phyloP scores from a whole-genome alignment of 92 coral and sea anemone species.

The Micromussa lordhowensis region DNA sequence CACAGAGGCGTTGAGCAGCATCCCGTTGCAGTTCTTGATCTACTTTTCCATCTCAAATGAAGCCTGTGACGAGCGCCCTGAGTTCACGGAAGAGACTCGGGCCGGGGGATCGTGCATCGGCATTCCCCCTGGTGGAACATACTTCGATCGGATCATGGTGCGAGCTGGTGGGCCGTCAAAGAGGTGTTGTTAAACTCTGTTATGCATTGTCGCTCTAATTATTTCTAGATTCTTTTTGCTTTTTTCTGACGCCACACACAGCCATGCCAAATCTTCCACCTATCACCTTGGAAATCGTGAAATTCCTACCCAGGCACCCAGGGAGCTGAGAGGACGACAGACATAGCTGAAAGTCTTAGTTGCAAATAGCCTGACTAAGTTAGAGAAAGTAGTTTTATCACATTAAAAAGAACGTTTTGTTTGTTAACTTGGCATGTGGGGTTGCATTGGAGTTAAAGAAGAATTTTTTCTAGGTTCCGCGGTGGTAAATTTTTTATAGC shows the following conservation, averaged over 20 bases:
- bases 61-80: slow-evolving; percentile 67
- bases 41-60: slow-evolving; percentile 59
- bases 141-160: slow-evolving; percentile 74
- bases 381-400: no score
- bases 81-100: slow-evolving; percentile 71
- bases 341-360: no score
- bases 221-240: background rate
- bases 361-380: no score
- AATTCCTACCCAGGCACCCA: no score
- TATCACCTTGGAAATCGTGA: no score
- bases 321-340: no score
- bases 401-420: no score
- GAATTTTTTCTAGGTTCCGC: no score
- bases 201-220: background rate
- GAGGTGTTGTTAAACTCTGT: slow-evolving; percentile 37
- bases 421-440: no score
- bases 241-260: background rate
- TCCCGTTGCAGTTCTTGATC: slow-evolving; percentile 82
- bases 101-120: slow-evolving; percentile 84
- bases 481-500: no score
- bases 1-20: slow-evolving; percentile 68
- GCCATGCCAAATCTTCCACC: no score
- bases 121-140: slow-evolving; percentile 63
- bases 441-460: no score
- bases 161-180: slow-evolving; percentile 66